A percentile compares a stretch with the other conserved stretches of the same genome.
These are phyloP conservation scores for Xestobium rufovillosum DNA, from an alignment of 2,888 invertebrate genomes.

Conservation along the genomic window DNA sequence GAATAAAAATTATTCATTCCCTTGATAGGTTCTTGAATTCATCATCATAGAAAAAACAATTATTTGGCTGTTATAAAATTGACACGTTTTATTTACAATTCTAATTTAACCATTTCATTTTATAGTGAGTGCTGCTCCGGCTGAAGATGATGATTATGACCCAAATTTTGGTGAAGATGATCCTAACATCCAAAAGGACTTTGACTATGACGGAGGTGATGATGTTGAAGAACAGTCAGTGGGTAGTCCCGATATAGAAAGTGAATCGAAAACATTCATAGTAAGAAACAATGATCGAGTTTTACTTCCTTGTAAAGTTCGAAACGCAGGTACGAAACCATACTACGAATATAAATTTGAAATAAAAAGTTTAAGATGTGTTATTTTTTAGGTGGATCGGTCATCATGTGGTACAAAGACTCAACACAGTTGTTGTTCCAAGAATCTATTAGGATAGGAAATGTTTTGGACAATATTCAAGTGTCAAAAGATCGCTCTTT, in stretches of 20 bases:
- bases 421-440: not conserved
- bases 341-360: too few species aligned
- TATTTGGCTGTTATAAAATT: too few species aligned
- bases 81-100: too few species aligned
- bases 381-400: too few species aligned
- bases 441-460: not conserved
- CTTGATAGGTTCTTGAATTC: too few species aligned
- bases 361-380: too few species aligned
- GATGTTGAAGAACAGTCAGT: not conserved
- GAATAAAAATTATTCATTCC: too few species aligned
- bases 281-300: not conserved
- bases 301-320: not conserved
- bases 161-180: not conserved
- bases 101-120: too few species aligned
- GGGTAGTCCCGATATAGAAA: not conserved
- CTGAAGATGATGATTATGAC: slow-evolving; percentile 2
- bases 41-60: too few species aligned
- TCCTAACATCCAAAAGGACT: not conserved
- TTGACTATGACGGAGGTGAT: slow-evolving; percentile 1
- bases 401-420: slow-evolving; percentile 3
- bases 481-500: not conserved
- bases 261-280: not conserved
- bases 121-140: too few species aligned
- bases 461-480: not conserved
- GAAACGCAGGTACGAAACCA: not conserved